Evolutionary conservation across 2,797 vertebrate species (phyloP), one percentile per base, ranked within the genome.

Genomic region (Cyprinella venusta): DNA sequence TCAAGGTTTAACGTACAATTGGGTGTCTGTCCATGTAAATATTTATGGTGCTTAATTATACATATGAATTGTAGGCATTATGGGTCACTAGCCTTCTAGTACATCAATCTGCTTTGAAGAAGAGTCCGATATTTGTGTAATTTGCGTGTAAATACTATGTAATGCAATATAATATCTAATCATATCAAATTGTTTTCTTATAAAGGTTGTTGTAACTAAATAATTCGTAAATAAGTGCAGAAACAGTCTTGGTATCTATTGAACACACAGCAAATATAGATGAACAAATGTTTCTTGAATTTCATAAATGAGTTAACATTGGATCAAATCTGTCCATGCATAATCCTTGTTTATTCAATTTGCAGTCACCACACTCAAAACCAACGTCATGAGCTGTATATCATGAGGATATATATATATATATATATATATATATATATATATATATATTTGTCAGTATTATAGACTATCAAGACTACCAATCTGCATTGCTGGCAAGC

Each of bases 11-110:
- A 42, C 26, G n/a, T 67, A 19, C 3, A 69, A 40, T 33, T 26
- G 77, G 33, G 5, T 80, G n/a, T 80, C 8, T 5, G 33, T 61
- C 21, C 19, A 33, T 61, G 79, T 81, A 80, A 33, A 71, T 45
- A 81, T 72, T 42, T 45, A 80, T 33, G 68, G 68, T 80, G 54
- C 52, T 80, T n/a, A n/a, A 56, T 56, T 12, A 71, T 70, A 45
- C 18, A 70, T n/a, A 80, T 80, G 67, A 80, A 71, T 61, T 48
- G 54, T 63, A 59, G 79, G 38, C 36, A 45, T 56, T 79, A 54
- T 69, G 21, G n/a, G 68, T 24, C 36, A n/a, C 36, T 80, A 80
- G n/a, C 33, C 78, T 42, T 59, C 3, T 33, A 72, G 10, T 67
- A 38, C 13, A 24, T 40, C 13, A 38, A 40, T 36, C 42, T 78